These are phyloP conservation scores for Tinea pellionella DNA, from an alignment of 2,888 invertebrate species.

Conservation along the genomic window DNA sequence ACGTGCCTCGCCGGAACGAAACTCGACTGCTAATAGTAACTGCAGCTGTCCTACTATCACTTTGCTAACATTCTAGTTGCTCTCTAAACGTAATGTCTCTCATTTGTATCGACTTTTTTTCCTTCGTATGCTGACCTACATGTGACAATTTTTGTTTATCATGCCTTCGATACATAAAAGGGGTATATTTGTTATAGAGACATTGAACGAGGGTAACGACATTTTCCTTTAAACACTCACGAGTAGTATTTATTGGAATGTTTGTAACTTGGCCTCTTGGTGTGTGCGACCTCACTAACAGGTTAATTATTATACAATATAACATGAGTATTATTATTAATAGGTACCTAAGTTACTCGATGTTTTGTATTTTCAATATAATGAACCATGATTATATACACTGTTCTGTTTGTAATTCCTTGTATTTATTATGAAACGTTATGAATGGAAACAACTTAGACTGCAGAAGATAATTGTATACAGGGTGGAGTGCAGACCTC, in stretches of 20 bases:
- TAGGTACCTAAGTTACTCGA: too few relatives aligned
- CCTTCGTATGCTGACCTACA: neutral
- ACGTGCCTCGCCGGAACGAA: constrained; percentile 43
- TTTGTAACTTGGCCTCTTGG: neutral
- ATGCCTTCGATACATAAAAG: neutral
- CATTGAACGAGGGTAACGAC: neutral
- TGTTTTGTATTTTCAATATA: too few relatives aligned
- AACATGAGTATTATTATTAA: too few relatives aligned
- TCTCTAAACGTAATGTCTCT: constrained; percentile 32
- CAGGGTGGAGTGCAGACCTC: constrained; percentile 19
- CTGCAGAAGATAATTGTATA: neutral
- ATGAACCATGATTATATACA: too few relatives aligned
- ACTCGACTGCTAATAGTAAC: constrained; percentile 34
- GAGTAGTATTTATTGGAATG: neutral
- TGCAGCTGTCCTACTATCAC: constrained; percentile 56
- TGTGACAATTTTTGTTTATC: neutral
- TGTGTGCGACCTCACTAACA: neutral
- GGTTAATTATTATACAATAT: neutral
- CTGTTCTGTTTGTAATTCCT: too few relatives aligned
- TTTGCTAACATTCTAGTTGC: constrained; percentile 31
- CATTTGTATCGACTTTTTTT: constrained; percentile 7
- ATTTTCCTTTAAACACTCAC: neutral
- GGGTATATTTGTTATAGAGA: neutral
- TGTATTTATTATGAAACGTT: too few relatives aligned
- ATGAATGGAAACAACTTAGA: too few relatives aligned